Evolutionary conservation across 1,140 invertebrate genomes (phyloP).

Genomic region (Drosophila repletoides): DNA sequence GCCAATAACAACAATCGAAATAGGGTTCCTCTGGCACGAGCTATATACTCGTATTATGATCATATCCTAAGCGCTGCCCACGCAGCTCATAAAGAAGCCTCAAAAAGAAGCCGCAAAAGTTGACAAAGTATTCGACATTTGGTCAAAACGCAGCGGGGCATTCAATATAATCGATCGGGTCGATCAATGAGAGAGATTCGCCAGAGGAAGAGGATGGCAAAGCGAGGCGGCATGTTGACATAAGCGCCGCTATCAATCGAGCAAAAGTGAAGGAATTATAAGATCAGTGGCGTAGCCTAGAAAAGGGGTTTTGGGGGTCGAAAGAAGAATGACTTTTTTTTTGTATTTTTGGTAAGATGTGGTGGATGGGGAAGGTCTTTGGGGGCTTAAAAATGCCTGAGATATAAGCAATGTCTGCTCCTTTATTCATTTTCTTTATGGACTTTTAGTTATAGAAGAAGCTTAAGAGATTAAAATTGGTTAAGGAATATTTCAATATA

Average conservation of each 20-base stretch:
- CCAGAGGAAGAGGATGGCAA: slow-evolving; percentile 25
- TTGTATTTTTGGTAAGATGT: no score
- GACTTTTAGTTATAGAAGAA: no score
- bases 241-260: slow-evolving; percentile 73
- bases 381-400: no score
- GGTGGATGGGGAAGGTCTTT: no score
- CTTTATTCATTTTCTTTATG: no score
- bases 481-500: no score
- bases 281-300: no score
- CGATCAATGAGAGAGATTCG: slow-evolving; percentile 9
- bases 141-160: slow-evolving; percentile 48
- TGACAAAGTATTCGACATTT: slow-evolving; percentile 57
- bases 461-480: no score
- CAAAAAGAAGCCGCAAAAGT: neutral
- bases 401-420: no score
- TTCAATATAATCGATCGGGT: neutral
- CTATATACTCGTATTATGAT: slow-evolving; percentile 32
- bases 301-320: no score
- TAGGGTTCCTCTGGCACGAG: slow-evolving; percentile 36
- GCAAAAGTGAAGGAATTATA: no score
- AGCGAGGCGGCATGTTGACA: slow-evolving; percentile 50
- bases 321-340: no score
- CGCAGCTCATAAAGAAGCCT: slow-evolving; percentile 22
- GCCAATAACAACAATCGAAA: slow-evolving; percentile 62
- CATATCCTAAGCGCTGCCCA: slow-evolving; percentile 55